A percentile compares a stretch with the other conserved stretches of the same genome.
These are phyloP conservation scores for Pogona vitticeps DNA, from an alignment of 2,113 vertebrate genomes.

Conservation along the genomic window DNA sequence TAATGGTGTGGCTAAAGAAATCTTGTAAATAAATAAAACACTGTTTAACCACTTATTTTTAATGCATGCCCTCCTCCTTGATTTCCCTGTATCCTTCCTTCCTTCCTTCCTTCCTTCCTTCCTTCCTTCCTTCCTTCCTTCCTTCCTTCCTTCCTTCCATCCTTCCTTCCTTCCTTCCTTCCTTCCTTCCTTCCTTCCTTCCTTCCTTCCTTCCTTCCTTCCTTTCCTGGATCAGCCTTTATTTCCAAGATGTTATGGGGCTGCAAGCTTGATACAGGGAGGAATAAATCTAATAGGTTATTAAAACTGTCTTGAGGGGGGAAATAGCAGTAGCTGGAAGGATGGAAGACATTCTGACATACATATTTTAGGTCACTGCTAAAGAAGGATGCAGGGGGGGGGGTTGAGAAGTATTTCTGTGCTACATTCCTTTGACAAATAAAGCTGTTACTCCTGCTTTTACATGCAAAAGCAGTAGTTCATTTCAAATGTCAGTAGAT, in stretches of 20 bases:
- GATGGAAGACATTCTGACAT: background rate
- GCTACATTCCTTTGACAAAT: background rate
- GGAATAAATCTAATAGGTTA: rapidly evolving
- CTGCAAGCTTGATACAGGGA: background rate
- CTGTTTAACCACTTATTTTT: no score
- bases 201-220: background rate
- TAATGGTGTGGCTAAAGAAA: no score
- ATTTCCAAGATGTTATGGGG: no score
- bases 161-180: background rate
- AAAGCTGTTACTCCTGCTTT: background rate
- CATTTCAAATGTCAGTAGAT: background rate
- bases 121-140: background rate
- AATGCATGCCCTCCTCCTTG: background rate
- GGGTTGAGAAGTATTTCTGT: background rate
- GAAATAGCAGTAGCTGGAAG: background rate
- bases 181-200: background rate
- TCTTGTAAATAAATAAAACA: no score
- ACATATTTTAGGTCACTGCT: rapidly evolving
- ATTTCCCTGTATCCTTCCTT: background rate
- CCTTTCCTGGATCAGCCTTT: background rate
- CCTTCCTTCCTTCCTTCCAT: background rate
- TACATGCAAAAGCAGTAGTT: background rate
- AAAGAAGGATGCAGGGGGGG: background rate
- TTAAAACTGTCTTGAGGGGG: background rate
- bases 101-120: background rate